These are phyloP conservation scores for Penaeus japonicus DNA, from an alignment of 1,140 invertebrate genomes.

Conservation along the genomic window DNA sequence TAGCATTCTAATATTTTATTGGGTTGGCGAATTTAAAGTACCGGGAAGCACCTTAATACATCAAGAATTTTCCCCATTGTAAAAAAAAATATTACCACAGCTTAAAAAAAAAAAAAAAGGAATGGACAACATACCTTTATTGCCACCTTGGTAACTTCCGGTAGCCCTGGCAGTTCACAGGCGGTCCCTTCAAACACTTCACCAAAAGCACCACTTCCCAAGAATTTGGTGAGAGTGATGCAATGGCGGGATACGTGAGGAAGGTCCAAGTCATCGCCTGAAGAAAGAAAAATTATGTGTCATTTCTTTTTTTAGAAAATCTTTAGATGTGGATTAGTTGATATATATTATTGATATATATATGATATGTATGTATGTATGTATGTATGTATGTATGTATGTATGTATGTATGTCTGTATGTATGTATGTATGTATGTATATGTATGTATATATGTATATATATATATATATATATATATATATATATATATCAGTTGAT, in stretches of 20 bases:
- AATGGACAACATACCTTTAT: conserved; percentile 72
- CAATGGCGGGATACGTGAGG: conserved; percentile 83
- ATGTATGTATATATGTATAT: neutral
- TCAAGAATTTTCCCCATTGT: no score
- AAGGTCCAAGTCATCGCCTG: conserved; percentile 60
- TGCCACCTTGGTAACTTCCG: conserved; percentile 75
- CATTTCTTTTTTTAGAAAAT: neutral
- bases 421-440: no score
- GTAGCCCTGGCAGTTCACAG: conserved; percentile 67
- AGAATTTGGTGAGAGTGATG: conserved; percentile 84
- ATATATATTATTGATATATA: neutral
- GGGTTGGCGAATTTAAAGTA: no score
- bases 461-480: neutral
- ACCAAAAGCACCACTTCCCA: conserved; percentile 96
- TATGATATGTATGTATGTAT: no score
- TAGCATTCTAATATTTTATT: no score
- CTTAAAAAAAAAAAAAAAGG: neutral
- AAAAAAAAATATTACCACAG: no score
- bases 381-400: no score
- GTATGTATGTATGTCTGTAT: no score
- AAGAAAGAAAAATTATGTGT: neutral
- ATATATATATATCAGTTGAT: neutral
- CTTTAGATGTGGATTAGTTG: neutral
- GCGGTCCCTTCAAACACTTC: conserved; percentile 93
- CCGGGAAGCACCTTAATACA: no score